Base-by-base conservation (phyloP, 1,140 invertebrate species). In the Musca domestica region DNA sequence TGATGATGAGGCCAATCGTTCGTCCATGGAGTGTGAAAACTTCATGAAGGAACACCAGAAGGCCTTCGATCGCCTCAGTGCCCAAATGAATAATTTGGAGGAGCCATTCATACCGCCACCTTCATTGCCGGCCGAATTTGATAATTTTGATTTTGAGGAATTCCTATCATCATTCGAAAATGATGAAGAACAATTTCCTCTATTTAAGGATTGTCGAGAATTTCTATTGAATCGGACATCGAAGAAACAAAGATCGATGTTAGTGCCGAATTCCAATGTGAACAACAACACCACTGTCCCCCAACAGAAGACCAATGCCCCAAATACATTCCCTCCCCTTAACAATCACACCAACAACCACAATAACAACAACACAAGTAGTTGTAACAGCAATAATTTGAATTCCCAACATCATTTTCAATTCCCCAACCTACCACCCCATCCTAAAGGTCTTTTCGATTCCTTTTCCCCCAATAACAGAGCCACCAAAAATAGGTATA, bases 91-190 rank as follows among this genome's bases (percentile, higher is more conserved):
- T 10, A 27, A 71, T 47, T 70, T 78, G 30, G 74, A 77, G 66
- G 74, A 76, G 7, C 66, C 75, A 52, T 66, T 70, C 69, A 64
- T 74, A 34, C 72, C 67, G 49, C 64, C 75, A 66, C 72, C 72
- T 47, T 61, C 67, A 72, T 52, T 64, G 68, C 75, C 78, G 14
- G 73, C 74, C 15, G 34, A 41, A 41, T 79, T 82, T 51, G 81
- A 82, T 63, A 78, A 82, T 66, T 81, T 81, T 70, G 78, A 83
- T 67, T 85, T 86, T 70, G 85, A 86, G 71, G 84, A 86, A 71
- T 75, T 86, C 67, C 82, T 84, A 56, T 83, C 81, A 61, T 83
- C 84, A 67, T 85, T 85, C 71, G 84, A 85, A 61, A 76, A 81
- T 63, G 83, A 85, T 69, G 83, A 84, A 66, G 77, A 80, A 66